Evolutionary conservation across 2,113 vertebrate genomes (phyloP), one percentile per base, ranked within the genome.

Genomic region (Brienomyrus brachyistius): DNA sequence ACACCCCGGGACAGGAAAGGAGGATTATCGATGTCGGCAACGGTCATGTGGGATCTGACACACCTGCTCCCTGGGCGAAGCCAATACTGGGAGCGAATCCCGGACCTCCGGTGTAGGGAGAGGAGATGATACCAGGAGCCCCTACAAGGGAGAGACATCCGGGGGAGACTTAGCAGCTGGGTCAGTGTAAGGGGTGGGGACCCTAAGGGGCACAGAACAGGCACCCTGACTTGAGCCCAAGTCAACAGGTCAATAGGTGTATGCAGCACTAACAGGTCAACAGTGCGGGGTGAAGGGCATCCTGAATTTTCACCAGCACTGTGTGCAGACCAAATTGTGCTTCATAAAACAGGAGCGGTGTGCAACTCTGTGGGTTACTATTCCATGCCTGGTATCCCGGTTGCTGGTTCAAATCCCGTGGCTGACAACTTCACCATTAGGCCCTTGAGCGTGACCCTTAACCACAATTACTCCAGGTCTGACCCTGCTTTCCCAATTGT

Each of bases 1-100:
- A 19, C 74, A 80, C 74, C 74, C 13, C 10, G 1, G 10, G 62
- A 27, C n/a, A 11, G 62, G 62, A 66, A 27, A 66, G 62, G 62
- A n/a, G 62, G 62, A 70, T 31, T 70, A 70, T 31, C 62, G 27
- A 70, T 13, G 62, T 70, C 10, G 13, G 62, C 3, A 4, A 70
- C 10, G 62, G 27, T 13, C 62, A 70, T 27, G 62, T 31, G 27
- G 10, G n/a, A 70, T 86, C 47, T 35, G 85, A 31, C 48, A 35
- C 92, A 96, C 96, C 95, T 94, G 94, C 23, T 92, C 91, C 93
- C 89, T 96, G 96, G 93, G 93, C 87, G 93, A 96, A 96, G 86
- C 94, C 92, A 88, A 96, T 88, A 52, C 93, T 48, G 80, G 96
- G 94, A 47, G 86, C 92, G 94, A 96, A 96, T 52, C 94, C 96